phyloP scores from a whole-genome alignment of 1,140 invertebrate genomes.

The Bombus polaris region DNA sequence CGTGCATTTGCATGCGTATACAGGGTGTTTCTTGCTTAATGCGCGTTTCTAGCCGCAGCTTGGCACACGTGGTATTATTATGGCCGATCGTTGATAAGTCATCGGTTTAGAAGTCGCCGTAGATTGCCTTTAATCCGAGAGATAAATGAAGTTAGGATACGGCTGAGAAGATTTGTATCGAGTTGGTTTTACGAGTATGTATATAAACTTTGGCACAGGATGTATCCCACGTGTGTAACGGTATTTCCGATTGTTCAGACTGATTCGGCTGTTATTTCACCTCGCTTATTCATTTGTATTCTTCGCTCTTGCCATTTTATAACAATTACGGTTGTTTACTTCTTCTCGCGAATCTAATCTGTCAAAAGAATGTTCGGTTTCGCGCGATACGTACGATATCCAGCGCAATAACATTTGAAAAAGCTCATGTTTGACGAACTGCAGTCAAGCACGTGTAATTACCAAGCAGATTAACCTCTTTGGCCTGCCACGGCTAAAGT shows the following conservation, averaged over 20 bases:
- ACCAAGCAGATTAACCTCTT: neutral
- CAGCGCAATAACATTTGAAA: no score
- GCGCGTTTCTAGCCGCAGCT: neutral
- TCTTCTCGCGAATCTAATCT: no score
- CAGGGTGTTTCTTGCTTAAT: constrained; percentile 23
- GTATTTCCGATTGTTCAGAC: neutral
- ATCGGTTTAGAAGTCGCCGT: neutral
- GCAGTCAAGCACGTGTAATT: neutral
- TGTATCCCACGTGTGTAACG: neutral
- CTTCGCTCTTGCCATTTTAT: no score
- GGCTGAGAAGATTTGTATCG: neutral
- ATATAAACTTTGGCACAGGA: no score
- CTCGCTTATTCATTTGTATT: no score
- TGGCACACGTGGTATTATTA: neutral
- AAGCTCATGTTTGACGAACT: neutral
- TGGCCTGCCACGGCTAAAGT: neutral
- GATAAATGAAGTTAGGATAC: neutral
- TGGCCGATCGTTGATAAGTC: neutral
- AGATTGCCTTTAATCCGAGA: neutral
- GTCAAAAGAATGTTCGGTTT: no score
- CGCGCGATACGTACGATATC: no score
- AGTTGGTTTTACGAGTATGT: neutral
- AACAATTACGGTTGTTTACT: no score
- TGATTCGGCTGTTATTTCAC: no score
- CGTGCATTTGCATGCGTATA: constrained; percentile 77